Percentiles rank a stretch among this genome's conserved stretches.
Conservation (phyloP, 1,140 invertebrate species). For the Zelostemma sp. region DNA sequence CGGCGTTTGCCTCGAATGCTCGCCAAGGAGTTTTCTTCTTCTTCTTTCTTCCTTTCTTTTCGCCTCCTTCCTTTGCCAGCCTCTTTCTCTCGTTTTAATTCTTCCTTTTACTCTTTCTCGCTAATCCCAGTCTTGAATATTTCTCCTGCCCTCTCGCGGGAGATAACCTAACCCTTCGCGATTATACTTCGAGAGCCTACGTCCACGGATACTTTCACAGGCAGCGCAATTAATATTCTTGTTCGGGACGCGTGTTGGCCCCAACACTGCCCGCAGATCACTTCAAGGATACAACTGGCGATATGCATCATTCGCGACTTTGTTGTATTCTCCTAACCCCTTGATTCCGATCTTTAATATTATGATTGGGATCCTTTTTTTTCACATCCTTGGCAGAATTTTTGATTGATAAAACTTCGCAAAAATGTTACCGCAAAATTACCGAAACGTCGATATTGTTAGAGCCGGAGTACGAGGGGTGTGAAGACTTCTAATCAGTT, state of each 20-base stretch:
- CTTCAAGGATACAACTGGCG: slow-evolving; percentile 47
- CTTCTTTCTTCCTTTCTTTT: slow-evolving; percentile 50
- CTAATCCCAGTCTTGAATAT: slow-evolving; percentile 46
- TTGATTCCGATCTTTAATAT: slow-evolving; percentile 8
- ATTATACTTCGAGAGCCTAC: slow-evolving; percentile 59
- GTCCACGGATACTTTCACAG: slow-evolving; percentile 28
- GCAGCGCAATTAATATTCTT: slow-evolving; percentile 63
- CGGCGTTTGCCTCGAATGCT: slow-evolving; percentile 71
- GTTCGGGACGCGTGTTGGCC: slow-evolving; percentile 53
- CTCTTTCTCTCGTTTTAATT: slow-evolving; percentile 36
- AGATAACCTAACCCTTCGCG: slow-evolving; percentile 58
- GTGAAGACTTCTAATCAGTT: no score
- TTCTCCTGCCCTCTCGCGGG: slow-evolving; percentile 51
- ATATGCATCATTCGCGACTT: slow-evolving; percentile 59
- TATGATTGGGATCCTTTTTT: neutral
- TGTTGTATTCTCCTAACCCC: slow-evolving; percentile 23
- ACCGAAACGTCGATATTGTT: no score
- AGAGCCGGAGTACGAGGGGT: no score
- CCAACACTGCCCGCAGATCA: slow-evolving; percentile 56
- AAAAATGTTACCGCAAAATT: neutral
- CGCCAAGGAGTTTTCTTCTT: slow-evolving; percentile 67
- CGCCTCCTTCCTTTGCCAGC: slow-evolving; percentile 24
- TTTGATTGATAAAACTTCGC: neutral
- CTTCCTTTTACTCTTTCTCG: slow-evolving; percentile 42
- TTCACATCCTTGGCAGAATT: neutral